Base-by-base conservation (phyloP, 2,797 vertebrate genomes). In the Enoplosus armatus region DNA sequence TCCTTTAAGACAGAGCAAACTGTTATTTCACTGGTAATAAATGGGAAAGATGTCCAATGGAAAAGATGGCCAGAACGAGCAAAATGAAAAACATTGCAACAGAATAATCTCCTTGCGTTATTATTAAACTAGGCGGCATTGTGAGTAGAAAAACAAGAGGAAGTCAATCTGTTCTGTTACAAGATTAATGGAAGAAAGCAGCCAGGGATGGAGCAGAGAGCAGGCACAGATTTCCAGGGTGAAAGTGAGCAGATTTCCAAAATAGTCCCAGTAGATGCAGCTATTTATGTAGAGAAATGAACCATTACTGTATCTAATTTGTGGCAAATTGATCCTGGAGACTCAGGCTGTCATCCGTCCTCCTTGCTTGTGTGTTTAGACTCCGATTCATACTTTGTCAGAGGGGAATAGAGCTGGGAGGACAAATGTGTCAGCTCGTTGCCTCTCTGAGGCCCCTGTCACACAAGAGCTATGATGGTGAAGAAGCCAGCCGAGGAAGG, bases 281-380 rank as follows among this genome's bases (percentile, higher is more conserved):
- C 83, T 92, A 89, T 94, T 94, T 94, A 92, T 91, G 87, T 82
- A 79, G 77, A 86, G 86, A 94, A 94, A 94, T 93, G 87, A 94
- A 86, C 85, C 93, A 89, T 92, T 89, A 87, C 91, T 88, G 88
- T 82, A 89, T 91, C 90, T 95, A 92, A 95, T 95, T 93, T 93
- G 90, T 87, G 81, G 89, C 75, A 90, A 93, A 93, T 91, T 90
- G 89, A 94, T 94, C 92, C 85, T 64, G 75, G 79, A 88, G 87
- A 90, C 86, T 80, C 37, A 11, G 78, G 75, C 81, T 82, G 89
- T 84, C 90, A 92, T 93, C 89, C 79, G 85, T 89, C 92, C 86
- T 80, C 77, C 31, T n/a, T 75, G 83, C 79, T 78, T 66, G 74
- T 84, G 82, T 90, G 87, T 87, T 91, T 85, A 69, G 79, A 69